Evolutionary conservation across 2,888 invertebrate genomes (phyloP).

Genomic region (Platycheirus rosarum): DNA sequence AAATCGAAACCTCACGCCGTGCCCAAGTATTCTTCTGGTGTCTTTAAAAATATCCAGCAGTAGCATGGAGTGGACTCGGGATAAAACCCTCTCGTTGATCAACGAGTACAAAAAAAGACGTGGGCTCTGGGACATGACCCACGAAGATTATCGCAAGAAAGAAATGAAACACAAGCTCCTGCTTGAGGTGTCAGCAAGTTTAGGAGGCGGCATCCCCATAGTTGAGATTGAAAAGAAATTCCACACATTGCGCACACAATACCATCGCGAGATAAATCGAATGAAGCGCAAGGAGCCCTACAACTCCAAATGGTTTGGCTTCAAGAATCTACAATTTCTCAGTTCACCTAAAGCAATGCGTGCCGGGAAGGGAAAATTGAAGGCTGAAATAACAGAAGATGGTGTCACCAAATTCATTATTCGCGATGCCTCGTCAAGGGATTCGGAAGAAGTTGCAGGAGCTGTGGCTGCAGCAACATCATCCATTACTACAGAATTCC

Average conservation of each 20-base stretch:
- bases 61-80: constrained; percentile 82
- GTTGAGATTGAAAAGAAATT: constrained; percentile 85
- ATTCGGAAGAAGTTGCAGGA: constrained; percentile 74
- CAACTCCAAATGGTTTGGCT: constrained; percentile 84
- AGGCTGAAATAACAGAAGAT: constrained; percentile 79
- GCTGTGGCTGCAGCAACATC: constrained; percentile 45
- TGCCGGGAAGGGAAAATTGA: constrained; percentile 79
- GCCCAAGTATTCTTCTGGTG: not conserved
- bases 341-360: constrained; percentile 84
- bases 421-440: constrained; percentile 76
- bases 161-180: constrained; percentile 80
- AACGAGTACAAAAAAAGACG: constrained; percentile 81
- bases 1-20: too few relatives aligned
- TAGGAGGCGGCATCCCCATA: constrained; percentile 80
- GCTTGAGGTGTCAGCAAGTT: constrained; percentile 79
- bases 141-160: constrained; percentile 82
- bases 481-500: constrained; percentile 77
- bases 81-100: constrained; percentile 81
- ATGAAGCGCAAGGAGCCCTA: constrained; percentile 85
- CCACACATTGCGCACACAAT: constrained; percentile 85
- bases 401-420: constrained; percentile 79
- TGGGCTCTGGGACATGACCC: constrained; percentile 82
- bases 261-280: constrained; percentile 85
- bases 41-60: not conserved
- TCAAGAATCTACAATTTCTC: constrained; percentile 85